These are phyloP conservation scores for Triplophysa yarkandensis DNA, from an alignment of 2,797 vertebrate genomes.

Conservation along the genomic window DNA sequence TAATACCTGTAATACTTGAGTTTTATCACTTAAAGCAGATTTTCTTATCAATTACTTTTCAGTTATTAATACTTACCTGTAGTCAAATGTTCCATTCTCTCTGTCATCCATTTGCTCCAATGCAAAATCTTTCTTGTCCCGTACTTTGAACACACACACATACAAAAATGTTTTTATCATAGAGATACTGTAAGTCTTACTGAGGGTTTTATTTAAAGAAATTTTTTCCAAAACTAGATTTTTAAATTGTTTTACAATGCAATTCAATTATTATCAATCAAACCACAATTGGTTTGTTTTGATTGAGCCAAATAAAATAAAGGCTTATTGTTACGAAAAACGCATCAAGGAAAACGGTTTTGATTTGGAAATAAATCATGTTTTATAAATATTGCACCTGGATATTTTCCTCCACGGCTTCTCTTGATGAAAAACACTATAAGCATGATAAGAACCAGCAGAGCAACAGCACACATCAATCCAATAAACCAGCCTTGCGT, in stretches of 20 bases:
- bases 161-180: not conserved
- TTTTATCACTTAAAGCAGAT: not conserved
- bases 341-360: no score
- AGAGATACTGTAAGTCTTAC: not conserved
- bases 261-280: no score
- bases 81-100: constrained; percentile 94
- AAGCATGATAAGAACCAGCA: constrained; percentile 93
- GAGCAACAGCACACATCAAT: constrained; percentile 97
- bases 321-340: no score
- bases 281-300: no score
- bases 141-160: constrained; percentile 74
- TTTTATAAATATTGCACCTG: constrained; percentile 82
- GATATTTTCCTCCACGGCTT: constrained; percentile 95
- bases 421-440: constrained; percentile 98
- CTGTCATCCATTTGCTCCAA: constrained; percentile 88
- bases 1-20: no score
- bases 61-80: constrained; percentile 86
- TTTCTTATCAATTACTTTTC: not conserved
- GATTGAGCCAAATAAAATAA: no score
- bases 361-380: no score
- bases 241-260: no score
- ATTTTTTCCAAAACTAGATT: no score
- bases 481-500: constrained; percentile 99
- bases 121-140: constrained; percentile 91
- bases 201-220: not conserved